Evolutionary conservation across 2,113 vertebrate genomes (phyloP).

Genomic region (western clawed frog (Xenopus tropicalis)): UCB_Xtro_10.0 CM004448.2:131669001-131669500

Average conservation of each 20-base stretch:
- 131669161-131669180: not conserved
- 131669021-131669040: too few relatives aligned
- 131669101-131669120: constrained; percentile 18
- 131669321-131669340: not conserved
- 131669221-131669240: not conserved
- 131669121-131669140: constrained; percentile 13
- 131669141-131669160: not conserved
- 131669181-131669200: constrained; percentile 1
- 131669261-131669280: not conserved
- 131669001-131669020: too few relatives aligned
- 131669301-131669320: not conserved
- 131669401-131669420: too few relatives aligned
- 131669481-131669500: too few relatives aligned
- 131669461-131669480: too few relatives aligned
- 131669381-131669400: too few relatives aligned
- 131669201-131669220: constrained; percentile 7
- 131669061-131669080: not conserved
- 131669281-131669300: constrained; percentile 8
- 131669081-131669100: not conserved
- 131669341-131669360: constrained; percentile 25
- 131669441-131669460: too few relatives aligned
- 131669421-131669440: too few relatives aligned
- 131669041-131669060: not conserved
- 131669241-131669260: constrained; percentile 13
- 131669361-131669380: not conserved